A percentile compares a stretch with the other conserved stretches of the same genome.
phyloP scores from a whole-genome alignment of 2,888 invertebrate genomes.

The Drosophila setosimentum region DNA sequence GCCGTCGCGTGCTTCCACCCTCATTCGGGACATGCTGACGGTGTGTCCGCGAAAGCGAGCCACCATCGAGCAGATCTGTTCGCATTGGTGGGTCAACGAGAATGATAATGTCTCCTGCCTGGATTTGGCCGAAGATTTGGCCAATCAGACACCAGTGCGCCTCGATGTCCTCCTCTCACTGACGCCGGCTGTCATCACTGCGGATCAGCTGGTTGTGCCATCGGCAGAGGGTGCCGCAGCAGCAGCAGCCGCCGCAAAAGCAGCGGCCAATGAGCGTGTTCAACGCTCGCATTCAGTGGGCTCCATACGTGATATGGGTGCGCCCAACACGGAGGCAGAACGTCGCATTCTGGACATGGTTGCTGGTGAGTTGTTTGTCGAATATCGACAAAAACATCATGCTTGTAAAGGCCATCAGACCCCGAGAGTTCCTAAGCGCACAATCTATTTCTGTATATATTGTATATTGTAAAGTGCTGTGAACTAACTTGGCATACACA shows the following conservation, averaged over 20 bases:
- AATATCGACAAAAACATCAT: conserved; percentile 25
- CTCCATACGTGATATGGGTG: conserved; percentile 89
- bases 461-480: conserved; percentile 65
- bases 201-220: conserved; percentile 90
- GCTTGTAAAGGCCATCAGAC: conserved; percentile 46
- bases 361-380: conserved; percentile 85
- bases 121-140: conserved; percentile 93
- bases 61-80: conserved; percentile 96
- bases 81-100: conserved; percentile 98
- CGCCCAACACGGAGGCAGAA: conserved; percentile 88
- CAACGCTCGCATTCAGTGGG: conserved; percentile 90
- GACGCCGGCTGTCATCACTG: conserved; percentile 92
- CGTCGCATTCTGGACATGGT: conserved; percentile 91
- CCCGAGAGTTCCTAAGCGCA: conserved; percentile 44
- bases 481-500: conserved; percentile 66
- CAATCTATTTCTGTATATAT: conserved; percentile 49
- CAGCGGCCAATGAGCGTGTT: conserved; percentile 86
- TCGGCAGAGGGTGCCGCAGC: conserved; percentile 85
- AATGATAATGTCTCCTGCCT: conserved; percentile 93
- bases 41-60: conserved; percentile 96
- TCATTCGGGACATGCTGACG: conserved; percentile 97
- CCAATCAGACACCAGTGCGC: conserved; percentile 95
- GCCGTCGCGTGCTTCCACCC: conserved; percentile 96
- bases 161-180: conserved; percentile 94
- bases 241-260: conserved; percentile 82